Percentiles rank a stretch among this genome's conserved stretches.
Evolutionary conservation across 2,113 vertebrate genomes (phyloP).

Genomic region (Heterotis niloticus): DNA sequence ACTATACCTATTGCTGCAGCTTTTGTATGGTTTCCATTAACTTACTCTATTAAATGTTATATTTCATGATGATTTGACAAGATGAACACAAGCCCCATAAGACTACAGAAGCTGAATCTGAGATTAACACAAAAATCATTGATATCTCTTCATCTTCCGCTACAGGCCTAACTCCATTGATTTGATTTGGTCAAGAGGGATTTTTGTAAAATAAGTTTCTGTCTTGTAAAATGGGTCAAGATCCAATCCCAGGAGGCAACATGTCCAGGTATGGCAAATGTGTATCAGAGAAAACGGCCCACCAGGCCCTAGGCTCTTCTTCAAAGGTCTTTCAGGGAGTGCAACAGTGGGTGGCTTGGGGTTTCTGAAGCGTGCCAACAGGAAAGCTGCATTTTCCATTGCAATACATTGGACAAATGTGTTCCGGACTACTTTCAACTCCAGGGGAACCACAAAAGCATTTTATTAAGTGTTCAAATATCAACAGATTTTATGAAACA

Average conservation of each 20-base stretch:
- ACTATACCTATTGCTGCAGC: conserved; percentile 30
- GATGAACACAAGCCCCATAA: background rate
- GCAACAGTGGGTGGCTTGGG: conserved; percentile 55
- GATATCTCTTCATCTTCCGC: background rate
- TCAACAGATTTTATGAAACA: conserved; percentile 36
- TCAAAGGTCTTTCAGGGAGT: conserved; percentile 49
- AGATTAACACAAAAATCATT: background rate
- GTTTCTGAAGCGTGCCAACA: conserved; percentile 49
- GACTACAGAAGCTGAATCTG: background rate
- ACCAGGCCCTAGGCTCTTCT: conserved; percentile 20
- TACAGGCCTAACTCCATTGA: background rate
- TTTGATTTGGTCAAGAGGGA: background rate
- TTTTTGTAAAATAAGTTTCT: background rate
- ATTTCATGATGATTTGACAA: background rate
- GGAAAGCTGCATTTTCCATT: conserved; percentile 57
- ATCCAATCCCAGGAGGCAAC: conserved; percentile 22
- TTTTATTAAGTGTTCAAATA: conserved; percentile 64
- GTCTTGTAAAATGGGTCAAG: background rate
- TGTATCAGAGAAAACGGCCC: conserved; percentile 10
- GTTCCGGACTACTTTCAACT: conserved; percentile 59
- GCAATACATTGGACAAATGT: conserved; percentile 54
- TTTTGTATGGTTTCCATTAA: background rate
- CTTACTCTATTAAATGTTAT: conserved; percentile 21
- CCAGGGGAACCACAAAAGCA: conserved; percentile 51
- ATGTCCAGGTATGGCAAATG: background rate